Percentiles rank a stretch among this genome's conserved stretches.
Evolutionary conservation across 2,888 invertebrate genomes (phyloP).

Genomic region (Dasysyrphus albostriatus): DNA sequence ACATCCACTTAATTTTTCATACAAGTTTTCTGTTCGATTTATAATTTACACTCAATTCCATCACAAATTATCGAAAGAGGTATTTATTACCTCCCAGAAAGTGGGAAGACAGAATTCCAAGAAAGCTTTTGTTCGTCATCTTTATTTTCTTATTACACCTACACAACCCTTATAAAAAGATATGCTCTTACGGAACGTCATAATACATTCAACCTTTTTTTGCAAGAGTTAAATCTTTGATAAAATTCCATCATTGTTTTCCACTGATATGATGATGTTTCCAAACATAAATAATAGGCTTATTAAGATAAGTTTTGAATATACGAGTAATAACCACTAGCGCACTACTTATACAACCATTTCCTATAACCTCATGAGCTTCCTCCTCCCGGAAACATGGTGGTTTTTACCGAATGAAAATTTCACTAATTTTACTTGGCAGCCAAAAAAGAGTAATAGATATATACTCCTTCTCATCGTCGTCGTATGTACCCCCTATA

Average conservation of each 20-base stretch:
- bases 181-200: too few relatives aligned
- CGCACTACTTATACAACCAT: background rate
- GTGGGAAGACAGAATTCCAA: too few relatives aligned
- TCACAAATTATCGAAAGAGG: background rate
- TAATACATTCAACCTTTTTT: background rate
- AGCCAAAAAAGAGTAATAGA: constrained; percentile 60
- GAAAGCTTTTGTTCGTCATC: too few relatives aligned
- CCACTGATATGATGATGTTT: background rate
- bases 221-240: background rate
- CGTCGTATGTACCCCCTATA: background rate
- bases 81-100: too few relatives aligned
- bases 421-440: constrained; percentile 68
- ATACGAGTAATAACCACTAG: too few relatives aligned
- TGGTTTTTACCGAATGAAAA: constrained; percentile 62
- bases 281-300: constrained; percentile 27
- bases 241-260: background rate
- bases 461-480: constrained; percentile 13
- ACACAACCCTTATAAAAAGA: too few relatives aligned
- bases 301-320: constrained; percentile 18
- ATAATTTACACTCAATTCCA: too few relatives aligned
- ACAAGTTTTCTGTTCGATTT: too few relatives aligned
- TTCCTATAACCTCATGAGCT: constrained; percentile 26
- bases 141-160: too few relatives aligned
- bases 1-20: too few relatives aligned
- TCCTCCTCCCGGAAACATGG: constrained; percentile 46